Percentiles rank a stretch among this genome's conserved stretches.
phyloP scores from a whole-genome alignment of 2,888 invertebrate genomes.

The Altica lythri region DNA sequence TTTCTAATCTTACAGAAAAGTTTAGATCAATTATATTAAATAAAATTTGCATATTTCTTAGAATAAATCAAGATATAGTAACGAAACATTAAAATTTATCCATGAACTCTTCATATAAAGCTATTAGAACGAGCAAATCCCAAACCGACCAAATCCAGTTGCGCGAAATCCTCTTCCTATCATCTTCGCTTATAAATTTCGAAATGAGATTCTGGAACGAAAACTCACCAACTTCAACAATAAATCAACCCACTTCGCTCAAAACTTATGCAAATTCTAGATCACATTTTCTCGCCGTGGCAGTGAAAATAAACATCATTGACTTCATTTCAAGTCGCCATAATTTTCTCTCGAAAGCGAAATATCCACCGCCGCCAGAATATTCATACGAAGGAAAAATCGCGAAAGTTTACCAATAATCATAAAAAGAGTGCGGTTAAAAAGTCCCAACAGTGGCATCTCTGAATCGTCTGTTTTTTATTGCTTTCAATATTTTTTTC shows the following conservation, averaged over 20 bases:
- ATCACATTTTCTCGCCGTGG: conserved; percentile 30
- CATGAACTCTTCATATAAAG: too few species aligned
- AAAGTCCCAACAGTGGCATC: conserved; percentile 15
- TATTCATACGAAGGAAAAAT: conserved; percentile 36
- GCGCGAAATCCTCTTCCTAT: conserved; percentile 17
- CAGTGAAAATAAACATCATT: conserved; percentile 37
- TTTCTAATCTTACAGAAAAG: too few species aligned
- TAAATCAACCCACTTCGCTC: conserved; percentile 30
- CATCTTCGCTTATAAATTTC: conserved; percentile 26
- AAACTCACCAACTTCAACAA: conserved; percentile 28
- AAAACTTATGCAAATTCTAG: conserved; percentile 33
- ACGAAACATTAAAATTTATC: too few species aligned
- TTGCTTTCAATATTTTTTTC: conserved; percentile 4
- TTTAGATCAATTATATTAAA: too few species aligned
- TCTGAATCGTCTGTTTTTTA: neutral
- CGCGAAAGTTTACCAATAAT: conserved; percentile 40
- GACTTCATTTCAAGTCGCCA: conserved; percentile 35
- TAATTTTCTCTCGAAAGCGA: conserved; percentile 31
- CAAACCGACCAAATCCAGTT: conserved; percentile 16
- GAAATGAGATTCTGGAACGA: conserved; percentile 23
- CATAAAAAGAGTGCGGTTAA: conserved; percentile 36
- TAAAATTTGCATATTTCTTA: too few species aligned
- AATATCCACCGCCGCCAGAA: conserved; percentile 24
- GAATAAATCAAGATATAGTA: too few species aligned
- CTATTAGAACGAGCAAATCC: conserved; percentile 6